Evolutionary conservation across 2,113 vertebrate species (phyloP).

Genomic region (Peucedramus taeniatus): DNA sequence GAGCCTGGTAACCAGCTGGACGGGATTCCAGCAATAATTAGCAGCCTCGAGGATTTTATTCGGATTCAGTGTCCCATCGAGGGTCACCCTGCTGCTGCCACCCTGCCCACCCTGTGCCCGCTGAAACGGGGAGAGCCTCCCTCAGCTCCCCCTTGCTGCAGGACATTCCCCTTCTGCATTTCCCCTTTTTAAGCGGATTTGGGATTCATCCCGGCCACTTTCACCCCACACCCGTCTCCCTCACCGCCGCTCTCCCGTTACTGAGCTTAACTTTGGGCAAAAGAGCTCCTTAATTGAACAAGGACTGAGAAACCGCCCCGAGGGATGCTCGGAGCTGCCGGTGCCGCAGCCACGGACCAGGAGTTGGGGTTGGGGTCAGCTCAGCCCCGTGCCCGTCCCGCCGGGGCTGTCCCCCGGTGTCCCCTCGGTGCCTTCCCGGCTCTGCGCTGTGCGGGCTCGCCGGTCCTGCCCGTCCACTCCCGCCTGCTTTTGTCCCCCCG

Average conservation of each 20-base stretch:
- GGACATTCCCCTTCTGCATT: not conserved
- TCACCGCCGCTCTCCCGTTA: accelerated
- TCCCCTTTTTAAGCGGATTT: accelerated
- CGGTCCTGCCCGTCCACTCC: not conserved
- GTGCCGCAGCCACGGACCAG: accelerated
- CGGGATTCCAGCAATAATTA: not conserved
- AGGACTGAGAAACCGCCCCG: accelerated
- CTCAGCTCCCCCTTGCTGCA: not conserved
- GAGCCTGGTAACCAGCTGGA: not conserved
- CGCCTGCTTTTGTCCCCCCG: not conserved
- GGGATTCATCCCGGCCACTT: not conserved
- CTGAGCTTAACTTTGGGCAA: accelerated
- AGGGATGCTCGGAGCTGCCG: not conserved
- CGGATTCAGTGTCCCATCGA: not conserved
- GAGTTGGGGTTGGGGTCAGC: accelerated
- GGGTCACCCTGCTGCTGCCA: not conserved
- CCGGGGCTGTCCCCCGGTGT: not conserved
- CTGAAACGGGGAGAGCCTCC: not conserved
- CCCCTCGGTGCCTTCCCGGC: not conserved
- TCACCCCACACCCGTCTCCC: too few relatives aligned
- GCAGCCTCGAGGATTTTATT: not conserved
- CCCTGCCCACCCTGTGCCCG: accelerated
- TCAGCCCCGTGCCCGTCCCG: not conserved
- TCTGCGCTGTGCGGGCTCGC: not conserved
- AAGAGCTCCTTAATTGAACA: not conserved